phyloP scores from a whole-genome alignment of 2,888 invertebrate genomes.

The Resseliella maxima region DNA sequence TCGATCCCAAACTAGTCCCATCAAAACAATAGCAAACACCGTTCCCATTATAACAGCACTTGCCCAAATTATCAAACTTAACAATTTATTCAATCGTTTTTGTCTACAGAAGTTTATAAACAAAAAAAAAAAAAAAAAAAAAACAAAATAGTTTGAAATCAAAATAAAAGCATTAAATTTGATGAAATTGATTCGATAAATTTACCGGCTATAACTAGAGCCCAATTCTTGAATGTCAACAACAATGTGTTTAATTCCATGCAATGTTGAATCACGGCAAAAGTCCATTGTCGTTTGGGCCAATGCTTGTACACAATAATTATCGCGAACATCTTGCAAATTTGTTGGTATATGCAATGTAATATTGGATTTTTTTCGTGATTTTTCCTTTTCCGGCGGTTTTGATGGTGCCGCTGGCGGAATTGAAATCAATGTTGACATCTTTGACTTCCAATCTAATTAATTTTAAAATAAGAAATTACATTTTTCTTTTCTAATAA shows the following conservation, averaged over 20 bases:
- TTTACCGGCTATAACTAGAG: conserved; percentile 59
- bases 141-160: background rate
- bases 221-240: conserved; percentile 59
- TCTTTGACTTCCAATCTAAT: too few species aligned
- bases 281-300: conserved; percentile 59
- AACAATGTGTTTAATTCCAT: conserved; percentile 61
- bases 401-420: too few species aligned
- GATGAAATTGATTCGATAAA: background rate
- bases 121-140: too few species aligned
- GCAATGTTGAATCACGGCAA: conserved; percentile 61
- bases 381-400: background rate
- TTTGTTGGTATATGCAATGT: conserved; percentile 40
- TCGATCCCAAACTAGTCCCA: conserved; percentile 61
- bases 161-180: background rate
- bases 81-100: conserved; percentile 57
- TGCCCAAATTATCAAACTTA: conserved; percentile 60
- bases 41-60: conserved; percentile 60
- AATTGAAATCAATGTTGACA: too few species aligned
- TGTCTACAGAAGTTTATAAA: background rate
- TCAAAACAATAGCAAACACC: conserved; percentile 61
- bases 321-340: conserved; percentile 53
- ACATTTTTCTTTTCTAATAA: too few species aligned
- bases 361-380: conserved; percentile 1
- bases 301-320: conserved; percentile 57
- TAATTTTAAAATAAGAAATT: too few species aligned